These are phyloP conservation scores for human (Homo sapiens) DNA, from an alignment of 2,113 vertebrate species.

Conservation along the genomic window DNA sequence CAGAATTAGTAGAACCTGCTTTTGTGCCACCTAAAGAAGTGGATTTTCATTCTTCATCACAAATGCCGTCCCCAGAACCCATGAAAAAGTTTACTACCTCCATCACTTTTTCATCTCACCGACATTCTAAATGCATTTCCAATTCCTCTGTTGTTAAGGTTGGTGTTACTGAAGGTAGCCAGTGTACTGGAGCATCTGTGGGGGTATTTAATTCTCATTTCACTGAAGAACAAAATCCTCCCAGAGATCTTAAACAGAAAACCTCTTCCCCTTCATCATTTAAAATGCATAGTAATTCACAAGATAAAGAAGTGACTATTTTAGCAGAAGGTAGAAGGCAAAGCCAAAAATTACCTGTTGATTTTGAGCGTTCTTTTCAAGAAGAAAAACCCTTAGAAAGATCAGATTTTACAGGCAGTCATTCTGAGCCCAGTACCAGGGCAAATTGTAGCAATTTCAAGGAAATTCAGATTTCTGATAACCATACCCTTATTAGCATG, in stretches of 20 bases:
- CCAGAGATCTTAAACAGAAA: slow-evolving; percentile 14
- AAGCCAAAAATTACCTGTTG: slow-evolving; percentile 39
- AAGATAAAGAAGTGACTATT: neutral
- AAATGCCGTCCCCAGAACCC: slow-evolving; percentile 37
- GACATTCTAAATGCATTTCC: slow-evolving; percentile 71
- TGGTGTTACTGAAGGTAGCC: slow-evolving; percentile 65
- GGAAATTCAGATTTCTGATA: slow-evolving; percentile 33
- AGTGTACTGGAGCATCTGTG: slow-evolving; percentile 53
- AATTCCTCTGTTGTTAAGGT: slow-evolving; percentile 69
- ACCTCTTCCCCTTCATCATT: neutral
- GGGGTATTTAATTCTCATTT: slow-evolving; percentile 56
- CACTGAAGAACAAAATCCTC: slow-evolving; percentile 22
- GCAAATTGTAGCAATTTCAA: neutral
- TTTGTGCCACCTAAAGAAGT: slow-evolving; percentile 37
- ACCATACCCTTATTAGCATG: neutral
- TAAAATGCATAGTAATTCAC: neutral
- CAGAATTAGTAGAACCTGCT: slow-evolving; percentile 59
- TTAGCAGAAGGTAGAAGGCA: slow-evolving; percentile 33
- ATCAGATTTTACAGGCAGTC: slow-evolving; percentile 17
- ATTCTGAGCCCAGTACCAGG: neutral
- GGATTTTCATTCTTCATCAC: slow-evolving; percentile 61
- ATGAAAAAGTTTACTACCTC: slow-evolving; percentile 79
- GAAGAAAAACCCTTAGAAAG: slow-evolving; percentile 53
- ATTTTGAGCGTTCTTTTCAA: slow-evolving; percentile 41
- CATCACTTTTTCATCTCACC: slow-evolving; percentile 83